These are phyloP conservation scores for Momotus momota DNA, from an alignment of 2,797 vertebrate genomes.

Conservation along the genomic window DNA sequence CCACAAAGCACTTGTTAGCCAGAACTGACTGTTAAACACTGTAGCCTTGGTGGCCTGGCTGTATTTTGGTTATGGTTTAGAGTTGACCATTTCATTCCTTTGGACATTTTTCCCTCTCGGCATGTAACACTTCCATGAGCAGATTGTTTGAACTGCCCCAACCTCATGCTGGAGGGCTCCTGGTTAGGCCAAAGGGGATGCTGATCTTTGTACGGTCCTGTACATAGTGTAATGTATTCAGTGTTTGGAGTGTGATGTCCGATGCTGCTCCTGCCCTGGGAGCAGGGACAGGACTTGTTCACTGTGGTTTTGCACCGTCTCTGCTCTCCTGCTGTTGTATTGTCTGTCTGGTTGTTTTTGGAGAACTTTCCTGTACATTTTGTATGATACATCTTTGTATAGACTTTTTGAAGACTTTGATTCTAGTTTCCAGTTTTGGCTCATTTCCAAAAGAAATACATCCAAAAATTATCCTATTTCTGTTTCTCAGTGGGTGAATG, in stretches of 20 bases:
- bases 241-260: constrained; percentile 60
- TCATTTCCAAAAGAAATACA: constrained; percentile 84
- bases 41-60: constrained; percentile 62
- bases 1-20: background rate
- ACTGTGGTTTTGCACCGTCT: constrained; percentile 66
- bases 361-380: constrained; percentile 82
- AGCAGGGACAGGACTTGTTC: constrained; percentile 49
- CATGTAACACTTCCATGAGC: constrained; percentile 48
- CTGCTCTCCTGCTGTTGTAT: constrained; percentile 67
- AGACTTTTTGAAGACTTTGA: constrained; percentile 85
- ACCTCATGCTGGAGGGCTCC: constrained; percentile 63
- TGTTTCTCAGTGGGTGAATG: constrained; percentile 61
- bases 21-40: constrained; percentile 62
- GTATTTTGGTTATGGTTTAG: constrained; percentile 58
- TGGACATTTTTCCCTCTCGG: constrained; percentile 43
- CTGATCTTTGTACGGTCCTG: constrained; percentile 62
- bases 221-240: constrained; percentile 77
- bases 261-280: background rate
- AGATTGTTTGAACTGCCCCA: constrained; percentile 17
- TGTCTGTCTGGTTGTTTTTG: constrained; percentile 71
- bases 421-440: constrained; percentile 80
- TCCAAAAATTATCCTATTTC: constrained; percentile 67
- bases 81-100: constrained; percentile 66
- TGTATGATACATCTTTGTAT: constrained; percentile 85
- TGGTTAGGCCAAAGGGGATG: constrained; percentile 51